Evolutionary conservation across 2,888 invertebrate species (phyloP), one percentile per base, ranked within the genome.

Genomic region (Drosophila flavopinicola): DNA sequence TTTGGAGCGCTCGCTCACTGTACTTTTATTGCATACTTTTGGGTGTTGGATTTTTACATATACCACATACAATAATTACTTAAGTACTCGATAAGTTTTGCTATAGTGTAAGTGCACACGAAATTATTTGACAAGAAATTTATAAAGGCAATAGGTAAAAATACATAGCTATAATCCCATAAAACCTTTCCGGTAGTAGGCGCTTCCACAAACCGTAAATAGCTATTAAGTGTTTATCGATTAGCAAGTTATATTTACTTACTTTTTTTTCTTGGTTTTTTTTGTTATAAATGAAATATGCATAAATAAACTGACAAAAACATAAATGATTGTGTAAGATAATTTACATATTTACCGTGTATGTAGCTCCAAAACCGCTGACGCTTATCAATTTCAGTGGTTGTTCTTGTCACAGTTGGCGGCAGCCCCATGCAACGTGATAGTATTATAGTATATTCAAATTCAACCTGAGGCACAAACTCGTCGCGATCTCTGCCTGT

Each of bases 251-350:
- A 29, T 27, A 24, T 29, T 20, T 41, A 27, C n/a, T 9, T n/a
- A n/a, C n/a, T n/a, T 45, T 52, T 64, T 65, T 72, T 59, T 48
- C 60, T 56, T 42, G 58, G 42, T 63, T 79, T 75, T 67, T 80
- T 73, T 73, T 84, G 66, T 76, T 79, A 75, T 70, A 78, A 65
- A 73, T 73, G 49, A 54, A 69, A 58, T 70, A 79, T 78, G 65
- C 78, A 75, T 66, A 78, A 68, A 78, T 56, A 60, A 71, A 68
- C 30, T 64, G 58, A 77, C 59, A 64, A 56, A 41, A 20, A 20
- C 33, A 38, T 25, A 42, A 27, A 48, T 15, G 7, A 25, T 44
- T 51, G 30, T 49, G 29, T 38, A 33, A 44, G 27, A 61, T 37
- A 37, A 51, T 38, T 51, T 35, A 47, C 49, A 47, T 63, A 48